phyloP scores from a whole-genome alignment of 2,888 invertebrate genomes.

The Acanthosepion lycidas region DNA sequence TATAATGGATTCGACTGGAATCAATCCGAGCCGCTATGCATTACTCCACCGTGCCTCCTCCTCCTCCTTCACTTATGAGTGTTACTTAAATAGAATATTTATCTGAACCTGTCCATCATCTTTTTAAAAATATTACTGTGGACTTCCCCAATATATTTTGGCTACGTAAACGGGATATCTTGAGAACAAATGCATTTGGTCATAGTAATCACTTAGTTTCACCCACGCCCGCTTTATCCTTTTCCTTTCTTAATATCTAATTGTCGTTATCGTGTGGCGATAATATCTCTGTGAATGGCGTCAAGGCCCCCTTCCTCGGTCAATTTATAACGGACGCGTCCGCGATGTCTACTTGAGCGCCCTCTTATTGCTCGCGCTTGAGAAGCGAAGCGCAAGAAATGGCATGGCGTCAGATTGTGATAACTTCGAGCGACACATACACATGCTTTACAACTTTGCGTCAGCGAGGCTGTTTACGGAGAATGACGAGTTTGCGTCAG shows the following conservation, averaged over 20 bases:
- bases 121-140: neutral
- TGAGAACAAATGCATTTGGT: neutral
- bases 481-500: neutral
- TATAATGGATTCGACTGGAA: too few species aligned
- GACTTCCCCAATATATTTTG: neutral
- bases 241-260: neutral
- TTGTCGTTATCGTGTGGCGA: neutral
- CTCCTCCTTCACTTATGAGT: too few species aligned
- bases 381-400: neutral
- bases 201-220: neutral
- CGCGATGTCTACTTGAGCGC: neutral
- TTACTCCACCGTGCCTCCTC: too few species aligned
- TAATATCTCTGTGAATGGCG: constrained; percentile 33
- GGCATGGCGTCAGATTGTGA: neutral
- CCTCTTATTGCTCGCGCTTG: neutral
- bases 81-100: too few species aligned
- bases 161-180: too few species aligned
- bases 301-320: neutral
- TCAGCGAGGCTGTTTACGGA: neutral
- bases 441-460: neutral
- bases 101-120: too few species aligned
- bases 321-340: neutral
- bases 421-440: neutral
- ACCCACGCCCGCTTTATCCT: neutral
- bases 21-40: too few species aligned